Base-by-base conservation (phyloP, 2,888 invertebrate genomes). In the Conistra vaccinii region DNA sequence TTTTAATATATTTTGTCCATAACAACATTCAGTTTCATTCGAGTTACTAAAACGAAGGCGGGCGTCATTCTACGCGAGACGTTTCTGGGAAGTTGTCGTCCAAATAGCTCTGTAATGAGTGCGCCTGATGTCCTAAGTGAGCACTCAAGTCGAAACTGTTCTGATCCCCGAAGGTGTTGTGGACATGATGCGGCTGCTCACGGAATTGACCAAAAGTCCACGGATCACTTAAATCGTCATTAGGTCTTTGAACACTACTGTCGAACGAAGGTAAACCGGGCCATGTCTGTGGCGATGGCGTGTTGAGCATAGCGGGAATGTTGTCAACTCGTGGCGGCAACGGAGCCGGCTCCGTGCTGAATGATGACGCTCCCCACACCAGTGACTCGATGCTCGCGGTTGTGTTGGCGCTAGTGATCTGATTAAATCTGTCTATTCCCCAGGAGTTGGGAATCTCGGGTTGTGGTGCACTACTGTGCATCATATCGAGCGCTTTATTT, bases 131-230 rank as follows among this genome's bases (percentile, higher is more conserved):
- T 17, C 89, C 90, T 42, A 92, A 92, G 76, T 94, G 94, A 55
- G 92, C 89, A 82, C 92, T 92, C 85, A 95, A 90, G 85, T 96
- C 96, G 89, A 94, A 95, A 81, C 90, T 94, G 84, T 89, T 94
- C 85, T 95, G 95, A 85, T 95, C 95, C 72, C 94, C 94, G 83
- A 95, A 96, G 45, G 93, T 91, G 82, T 95, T 92, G 90, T 94
- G 94, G 91, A 92, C 88, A 82, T 92, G 92, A 72, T 92, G 93
- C 12, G 95, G 93, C 79, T 95, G 95, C 80, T 96, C 95, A 81
- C 95, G 95, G 86, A 95, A 95, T 88, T 95, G 95, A 63, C 94
- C 94, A 77, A 95, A 86, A 62, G 92, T 92, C 95, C 96, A 95
- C 81, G 95, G 95, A 80, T 96, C 95, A 83, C 91, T 90, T 66